Base-by-base conservation (phyloP, 2,888 invertebrate genomes). In the Thereva unica region DNA sequence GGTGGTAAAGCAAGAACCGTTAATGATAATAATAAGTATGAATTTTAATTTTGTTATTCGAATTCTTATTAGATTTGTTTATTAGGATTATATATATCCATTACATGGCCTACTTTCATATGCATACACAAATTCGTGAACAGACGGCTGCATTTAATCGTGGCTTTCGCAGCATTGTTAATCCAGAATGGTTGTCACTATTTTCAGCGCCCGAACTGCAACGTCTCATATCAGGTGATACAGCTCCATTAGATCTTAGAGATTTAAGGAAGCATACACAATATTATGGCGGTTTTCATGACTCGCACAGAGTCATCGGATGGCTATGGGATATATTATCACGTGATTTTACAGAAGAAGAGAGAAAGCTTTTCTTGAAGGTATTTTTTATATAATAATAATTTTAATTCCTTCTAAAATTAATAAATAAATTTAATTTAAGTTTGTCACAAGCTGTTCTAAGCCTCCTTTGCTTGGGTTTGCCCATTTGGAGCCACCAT, bases 241-340 rank as follows among this genome's bases (percentile, higher is more conserved):
- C 95, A 77, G 90, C 90, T 42, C 96, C 96, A 0, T 82, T 98
- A 49, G 97, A 98, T 83, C 82, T 97, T 72, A 86, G 88, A 72
- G 94, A 95, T 82, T 81, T 95, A 70, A 85, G 95, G 2, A 89
- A 88, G 64, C 92, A 99, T 83, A 97, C 97, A 7, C 97, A 97
- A 81, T 99, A 99, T 83, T 99, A 97, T 83, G 99, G 99, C 67
- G 99, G 99, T 4, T 99, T 99, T 83, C 99, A 99, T 81, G 95
- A 94, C 84, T 95, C 94, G 68, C 98, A 98, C 83, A 87, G 95
- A 72, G 97, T 99, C 59, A 93, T 99, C 57, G 91, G 93, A 78
- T 99, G 99, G 99, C 85, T 99, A 59, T 99, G 99, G 99, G 97
- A 98, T 82, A 93, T 99, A 74, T 84, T 99, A 71, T 93, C 94